phyloP scores from a whole-genome alignment of 2,888 invertebrate species.

The Lysandra bellargus region DNA sequence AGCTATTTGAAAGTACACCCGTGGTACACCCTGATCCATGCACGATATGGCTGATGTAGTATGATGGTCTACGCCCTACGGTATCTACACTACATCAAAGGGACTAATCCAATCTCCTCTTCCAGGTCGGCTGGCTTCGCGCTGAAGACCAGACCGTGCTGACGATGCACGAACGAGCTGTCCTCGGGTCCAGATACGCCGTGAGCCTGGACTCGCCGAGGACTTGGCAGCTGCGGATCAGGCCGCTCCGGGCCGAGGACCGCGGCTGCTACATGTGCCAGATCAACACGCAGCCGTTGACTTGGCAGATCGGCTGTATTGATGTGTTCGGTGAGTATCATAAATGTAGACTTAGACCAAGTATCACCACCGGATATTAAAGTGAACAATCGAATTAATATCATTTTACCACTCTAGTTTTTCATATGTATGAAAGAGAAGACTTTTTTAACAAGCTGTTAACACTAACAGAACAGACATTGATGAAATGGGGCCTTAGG shows the following conservation, averaged over 20 bases:
- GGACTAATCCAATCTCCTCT: background rate
- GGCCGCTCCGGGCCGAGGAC: constrained; percentile 90
- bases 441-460: no score
- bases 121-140: constrained; percentile 93
- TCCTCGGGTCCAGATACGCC: constrained; percentile 90
- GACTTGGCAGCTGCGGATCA: constrained; percentile 92
- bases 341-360: no score
- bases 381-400: no score
- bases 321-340: constrained; percentile 84
- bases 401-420: no score
- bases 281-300: constrained; percentile 92
- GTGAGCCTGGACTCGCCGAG: constrained; percentile 90
- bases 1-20: no score
- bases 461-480: no score
- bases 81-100: background rate
- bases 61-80: no score
- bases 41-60: no score
- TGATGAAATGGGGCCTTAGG: no score
- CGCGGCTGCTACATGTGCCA: constrained; percentile 96
- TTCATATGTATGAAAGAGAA: no score
- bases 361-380: no score
- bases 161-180: constrained; percentile 90
- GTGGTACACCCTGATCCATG: no score
- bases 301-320: constrained; percentile 92
- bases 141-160: constrained; percentile 95